Percentiles rank a stretch among this genome's conserved stretches.
Evolutionary conservation across 2,113 vertebrate genomes (phyloP).

Genomic region (Penelope pileata): DNA sequence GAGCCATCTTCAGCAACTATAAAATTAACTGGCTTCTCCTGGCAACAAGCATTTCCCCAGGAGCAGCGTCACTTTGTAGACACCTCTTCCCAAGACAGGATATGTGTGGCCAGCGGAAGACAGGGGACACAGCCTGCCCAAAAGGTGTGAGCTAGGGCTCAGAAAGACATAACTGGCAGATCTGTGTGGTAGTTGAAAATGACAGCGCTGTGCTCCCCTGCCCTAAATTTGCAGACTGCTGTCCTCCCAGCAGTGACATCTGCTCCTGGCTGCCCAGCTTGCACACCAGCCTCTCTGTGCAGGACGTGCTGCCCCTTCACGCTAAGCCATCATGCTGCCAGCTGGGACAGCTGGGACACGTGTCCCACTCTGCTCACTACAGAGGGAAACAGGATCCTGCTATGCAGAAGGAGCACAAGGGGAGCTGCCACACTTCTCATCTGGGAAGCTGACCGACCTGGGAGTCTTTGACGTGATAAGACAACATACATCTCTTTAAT

Average conservation of each 20-base stretch:
- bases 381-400: background rate
- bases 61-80: background rate
- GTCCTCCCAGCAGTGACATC: background rate
- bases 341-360: fast-evolving
- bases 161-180: background rate
- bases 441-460: background rate
- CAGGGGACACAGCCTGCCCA: background rate
- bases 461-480: background rate
- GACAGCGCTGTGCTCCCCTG: background rate
- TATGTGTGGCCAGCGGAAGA: background rate
- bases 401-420: fast-evolving
- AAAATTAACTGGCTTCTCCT: background rate
- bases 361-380: background rate
- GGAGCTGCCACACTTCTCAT: background rate
- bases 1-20: background rate
- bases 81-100: background rate
- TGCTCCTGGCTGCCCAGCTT: background rate
- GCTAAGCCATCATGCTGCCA: background rate
- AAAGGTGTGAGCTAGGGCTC: background rate
- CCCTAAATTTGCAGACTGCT: background rate
- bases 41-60: fast-evolving
- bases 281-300: background rate
- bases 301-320: background rate
- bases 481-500: background rate
- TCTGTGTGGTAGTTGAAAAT: background rate